Evolutionary conservation across 2,888 invertebrate genomes (phyloP).

Genomic region (Archips crataeganus): DNA sequence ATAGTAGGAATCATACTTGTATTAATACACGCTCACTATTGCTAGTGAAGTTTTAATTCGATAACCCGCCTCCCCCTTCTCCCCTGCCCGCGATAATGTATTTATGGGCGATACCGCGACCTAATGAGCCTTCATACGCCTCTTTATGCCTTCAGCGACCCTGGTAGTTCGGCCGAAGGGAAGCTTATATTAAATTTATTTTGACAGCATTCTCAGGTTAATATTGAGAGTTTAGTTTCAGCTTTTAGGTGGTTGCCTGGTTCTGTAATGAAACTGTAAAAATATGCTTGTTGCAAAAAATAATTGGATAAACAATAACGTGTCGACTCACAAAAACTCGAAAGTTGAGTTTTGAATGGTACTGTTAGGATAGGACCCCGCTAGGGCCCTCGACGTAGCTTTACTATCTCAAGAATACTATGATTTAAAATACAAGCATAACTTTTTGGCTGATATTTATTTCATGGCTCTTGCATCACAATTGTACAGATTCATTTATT

Average conservation of each 20-base stretch:
- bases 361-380: too few species aligned
- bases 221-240: not conserved
- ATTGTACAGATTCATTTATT: too few species aligned
- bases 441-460: too few species aligned
- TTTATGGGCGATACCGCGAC: slow-evolving; percentile 84
- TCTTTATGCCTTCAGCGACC: slow-evolving; percentile 67
- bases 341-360: too few species aligned
- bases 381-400: too few species aligned
- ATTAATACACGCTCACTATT: slow-evolving; percentile 85
- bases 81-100: slow-evolving; percentile 76
- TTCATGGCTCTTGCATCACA: too few species aligned
- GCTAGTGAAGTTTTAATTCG: slow-evolving; percentile 85
- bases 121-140: slow-evolving; percentile 82
- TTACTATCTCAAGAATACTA: too few species aligned
- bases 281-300: too few species aligned
- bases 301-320: too few species aligned
- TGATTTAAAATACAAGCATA: too few species aligned
- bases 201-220: slow-evolving; percentile 28
- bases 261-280: too few species aligned
- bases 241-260: not conserved
- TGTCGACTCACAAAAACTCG: too few species aligned
- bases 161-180: slow-evolving; percentile 48
- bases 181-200: slow-evolving; percentile 40
- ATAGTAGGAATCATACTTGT: slow-evolving; percentile 80
- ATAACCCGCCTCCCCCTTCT: slow-evolving; percentile 71